Conservation (phyloP, 2,888 invertebrate genomes). For the Eupithecia subfuscata region DNA sequence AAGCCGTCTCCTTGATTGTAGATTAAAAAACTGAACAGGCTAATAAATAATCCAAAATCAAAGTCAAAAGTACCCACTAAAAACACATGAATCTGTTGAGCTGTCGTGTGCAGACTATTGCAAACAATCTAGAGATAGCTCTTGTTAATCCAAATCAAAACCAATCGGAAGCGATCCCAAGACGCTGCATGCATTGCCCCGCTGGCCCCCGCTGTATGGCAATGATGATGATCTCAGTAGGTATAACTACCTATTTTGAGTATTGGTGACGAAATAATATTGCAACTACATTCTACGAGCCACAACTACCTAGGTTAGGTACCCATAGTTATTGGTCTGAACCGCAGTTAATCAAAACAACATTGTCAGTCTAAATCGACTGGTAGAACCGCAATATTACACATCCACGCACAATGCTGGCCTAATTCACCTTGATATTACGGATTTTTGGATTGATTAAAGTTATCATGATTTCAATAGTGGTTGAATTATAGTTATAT, state of each 20-base stretch:
- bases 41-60: no score
- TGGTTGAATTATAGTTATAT: no score
- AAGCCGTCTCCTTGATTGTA: no score
- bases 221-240: not conserved
- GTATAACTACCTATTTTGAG: not conserved
- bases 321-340: not conserved
- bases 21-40: no score
- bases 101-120: not conserved
- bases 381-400: slow-evolving; percentile 2
- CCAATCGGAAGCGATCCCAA: not conserved
- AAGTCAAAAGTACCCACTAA: not conserved
- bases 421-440: slow-evolving; percentile 9
- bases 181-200: not conserved
- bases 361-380: slow-evolving; percentile 4
- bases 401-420: slow-evolving; percentile 6
- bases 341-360: not conserved
- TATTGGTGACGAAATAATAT: not conserved
- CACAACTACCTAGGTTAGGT: not conserved
- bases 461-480: not conserved
- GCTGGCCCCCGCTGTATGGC: not conserved
- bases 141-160: not conserved
- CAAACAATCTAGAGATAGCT: not conserved
- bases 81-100: not conserved
- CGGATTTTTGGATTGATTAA: not conserved
- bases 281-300: not conserved